These are phyloP conservation scores for Ypsolopha scabrella DNA, from an alignment of 2,888 invertebrate species.

Conservation along the genomic window DNA sequence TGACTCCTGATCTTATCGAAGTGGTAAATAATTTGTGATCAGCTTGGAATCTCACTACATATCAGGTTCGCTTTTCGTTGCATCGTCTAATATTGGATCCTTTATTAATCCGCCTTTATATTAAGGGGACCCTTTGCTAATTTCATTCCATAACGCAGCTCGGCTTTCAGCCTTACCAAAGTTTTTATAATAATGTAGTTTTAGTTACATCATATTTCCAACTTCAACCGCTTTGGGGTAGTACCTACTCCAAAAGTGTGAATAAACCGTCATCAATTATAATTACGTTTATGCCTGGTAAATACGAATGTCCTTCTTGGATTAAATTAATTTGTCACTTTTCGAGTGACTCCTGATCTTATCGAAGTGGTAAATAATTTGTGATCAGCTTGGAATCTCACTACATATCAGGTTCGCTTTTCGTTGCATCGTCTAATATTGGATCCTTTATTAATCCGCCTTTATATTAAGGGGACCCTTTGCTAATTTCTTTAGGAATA, in stretches of 20 bases:
- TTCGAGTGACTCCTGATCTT: no score
- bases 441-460: conserved; percentile 37
- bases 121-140: conserved; percentile 32
- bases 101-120: conserved; percentile 39
- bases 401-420: conserved; percentile 6
- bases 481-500: conserved; percentile 32
- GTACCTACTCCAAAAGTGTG: no score
- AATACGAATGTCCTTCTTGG: no score
- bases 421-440: conserved; percentile 21
- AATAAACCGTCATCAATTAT: no score
- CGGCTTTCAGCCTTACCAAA: no score
- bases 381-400: not conserved
- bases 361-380: not conserved
- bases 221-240: no score
- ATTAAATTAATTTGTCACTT: no score
- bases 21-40: not conserved
- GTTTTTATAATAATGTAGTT: no score
- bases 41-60: not conserved
- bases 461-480: conserved; percentile 31
- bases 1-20: no score
- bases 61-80: conserved; percentile 9
- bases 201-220: no score
- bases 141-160: no score
- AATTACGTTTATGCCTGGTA: no score
- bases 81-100: conserved; percentile 25